phyloP scores from a whole-genome alignment of 2,113 vertebrate genomes.

The Tetraodon nigroviridis region DNA sequence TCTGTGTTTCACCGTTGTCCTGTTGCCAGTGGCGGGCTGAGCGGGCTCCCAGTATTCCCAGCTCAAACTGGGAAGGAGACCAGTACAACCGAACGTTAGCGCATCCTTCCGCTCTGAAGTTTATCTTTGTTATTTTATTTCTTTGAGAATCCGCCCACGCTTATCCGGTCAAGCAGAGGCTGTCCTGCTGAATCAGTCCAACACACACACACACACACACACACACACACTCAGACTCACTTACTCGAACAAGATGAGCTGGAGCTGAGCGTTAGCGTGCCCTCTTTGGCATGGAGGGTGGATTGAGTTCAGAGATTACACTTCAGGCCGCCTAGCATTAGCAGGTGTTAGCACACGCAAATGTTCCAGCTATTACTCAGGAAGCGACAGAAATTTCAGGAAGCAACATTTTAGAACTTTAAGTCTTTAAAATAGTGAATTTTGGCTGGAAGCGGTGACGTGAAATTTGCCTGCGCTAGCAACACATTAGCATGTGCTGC shows the following conservation, averaged over 20 bases:
- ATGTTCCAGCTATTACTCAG: background rate
- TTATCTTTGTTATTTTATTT: no score
- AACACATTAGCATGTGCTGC: no score
- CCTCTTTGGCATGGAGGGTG: constrained; percentile 41
- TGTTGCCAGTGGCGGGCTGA: constrained; percentile 8
- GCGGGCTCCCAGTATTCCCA: constrained; percentile 14
- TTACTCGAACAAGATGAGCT: constrained; percentile 16
- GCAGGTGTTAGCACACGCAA: background rate
- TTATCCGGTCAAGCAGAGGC: background rate
- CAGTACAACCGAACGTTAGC: no score
- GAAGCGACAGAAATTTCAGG: background rate
- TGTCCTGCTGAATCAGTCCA: background rate
- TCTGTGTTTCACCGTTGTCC: constrained; percentile 11
- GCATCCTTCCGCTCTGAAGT: background rate
- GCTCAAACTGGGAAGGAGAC: constrained; percentile 7
- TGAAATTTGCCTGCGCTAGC: no score
- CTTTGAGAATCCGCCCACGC: background rate
- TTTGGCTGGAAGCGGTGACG: no score
- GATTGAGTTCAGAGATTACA: constrained; percentile 37
- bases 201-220: no score
- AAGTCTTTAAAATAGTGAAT: no score
- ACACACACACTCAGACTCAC: no score
- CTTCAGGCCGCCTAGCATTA: constrained; percentile 10
- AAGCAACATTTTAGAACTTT: background rate
- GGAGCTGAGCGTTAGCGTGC: constrained; percentile 33